Base-by-base conservation (phyloP, 2,113 vertebrate genomes). In the Caretta caretta region DNA sequence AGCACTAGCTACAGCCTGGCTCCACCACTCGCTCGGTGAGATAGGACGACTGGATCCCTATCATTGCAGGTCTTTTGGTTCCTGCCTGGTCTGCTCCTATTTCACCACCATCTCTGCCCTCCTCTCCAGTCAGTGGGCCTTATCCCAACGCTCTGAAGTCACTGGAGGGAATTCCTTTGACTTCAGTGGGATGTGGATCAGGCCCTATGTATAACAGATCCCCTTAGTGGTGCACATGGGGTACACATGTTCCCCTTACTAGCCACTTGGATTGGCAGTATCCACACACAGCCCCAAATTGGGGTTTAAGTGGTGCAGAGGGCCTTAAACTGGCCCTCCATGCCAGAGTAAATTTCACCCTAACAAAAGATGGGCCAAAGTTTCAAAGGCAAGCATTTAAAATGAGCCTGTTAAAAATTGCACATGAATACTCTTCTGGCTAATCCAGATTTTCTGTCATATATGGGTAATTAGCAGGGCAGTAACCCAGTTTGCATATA, bases 371-470 rank as follows among this genome's bases (percentile, higher is more conserved):
- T 27, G 42, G 42, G 12, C 6, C 42, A 46, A 78, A 46, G 10
- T 78, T 78, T 78, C 6, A 27, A 78, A 78, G 22, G 42, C 24
- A 78, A 46, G 46, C 4, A 16, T 48, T 78, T 78, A 48, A 78
- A 78, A 78, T 48, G 54, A 38, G n/a, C 72, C 75, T n/a, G 65
- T 54, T 24, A 42, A 24, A 22, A 29, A 69, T 6, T 16, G 0
- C 38, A 25, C 35, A 12, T n/a, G 84, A 88, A 59, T 92, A 56
- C 49, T 86, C 84, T 13, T 53, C 27, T 76, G 0, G 0, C 14
- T 81, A 78, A 88, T 65, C 50, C 31, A 75, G 35, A 31, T 48
- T 80, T 93, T 96, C 72, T 84, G 1, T 76, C 29, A 65, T 50
- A n/a, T 53, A 4, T 79, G 31, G 35, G 2, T 90, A 53, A 50